Base-by-base conservation (phyloP, 1,140 invertebrate species). In the Eupristina koningsbergeri region DNA sequence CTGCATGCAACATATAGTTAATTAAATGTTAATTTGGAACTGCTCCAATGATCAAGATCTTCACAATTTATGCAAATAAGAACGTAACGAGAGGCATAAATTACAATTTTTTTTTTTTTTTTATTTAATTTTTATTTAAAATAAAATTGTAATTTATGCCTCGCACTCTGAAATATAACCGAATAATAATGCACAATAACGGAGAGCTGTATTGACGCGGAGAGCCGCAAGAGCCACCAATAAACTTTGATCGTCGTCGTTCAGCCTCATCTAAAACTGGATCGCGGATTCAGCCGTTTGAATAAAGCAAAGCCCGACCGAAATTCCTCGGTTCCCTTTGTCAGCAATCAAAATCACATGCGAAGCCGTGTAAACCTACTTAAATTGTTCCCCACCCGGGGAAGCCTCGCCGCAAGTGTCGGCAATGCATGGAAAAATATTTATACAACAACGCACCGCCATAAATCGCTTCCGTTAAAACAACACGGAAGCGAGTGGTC, bases 371-470 rank as follows among this genome's bases (percentile, higher is more conserved):
- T 41, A 39, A 71, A 41, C 39, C 67, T 22, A 26, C 67, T 41
- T 41, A 26, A 71, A 41, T 0, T 0, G 6, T 34, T 13, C 31
- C 63, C 34, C 64, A 34, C 34, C 3, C 64, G 1, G 1, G 8
- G 31, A 15, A 0, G 34, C 67, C 13, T 36, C 7, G 31, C 39
- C 67, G 29, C 67, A n/a, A 71, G 34, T 71, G 39, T 71, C 67
- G 39, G 22, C 19, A 71, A 71, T 26, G 7, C 67, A n/a, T 41
- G n/a, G 3, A 2, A 41, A n/a, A 36, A 71, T 22, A 71, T 71
- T 71, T 71, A 71, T 71, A 71, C n/a, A 71, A 71, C 67, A 34
- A 67, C 15, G 26, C 36, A 41, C 67, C 31, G 64, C 67, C 34
- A 41, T 71, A 71, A 71, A 71, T 71, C 22, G 36, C n/a, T 22